A percentile compares a stretch with the other conserved stretches of the same genome.
Evolutionary conservation across 2,113 vertebrate species (phyloP).

Genomic region (Seriola dumerili): DNA sequence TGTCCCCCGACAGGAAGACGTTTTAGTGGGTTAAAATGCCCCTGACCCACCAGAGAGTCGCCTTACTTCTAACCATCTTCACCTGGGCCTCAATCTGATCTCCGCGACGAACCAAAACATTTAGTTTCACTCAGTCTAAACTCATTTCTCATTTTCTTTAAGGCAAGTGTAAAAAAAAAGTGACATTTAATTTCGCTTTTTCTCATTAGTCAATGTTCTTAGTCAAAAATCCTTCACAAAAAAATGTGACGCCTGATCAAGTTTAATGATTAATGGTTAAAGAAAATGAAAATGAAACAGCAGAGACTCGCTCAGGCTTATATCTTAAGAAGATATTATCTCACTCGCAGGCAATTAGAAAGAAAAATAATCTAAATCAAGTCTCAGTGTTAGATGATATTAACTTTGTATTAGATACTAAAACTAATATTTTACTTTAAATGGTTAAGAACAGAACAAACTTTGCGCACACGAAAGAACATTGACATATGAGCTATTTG

Average conservation of each 20-base stretch:
- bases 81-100: constrained; percentile 35
- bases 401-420: not conserved
- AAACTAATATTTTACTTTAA: not conserved
- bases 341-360: not conserved
- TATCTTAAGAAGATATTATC: not conserved
- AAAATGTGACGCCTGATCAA: not conserved
- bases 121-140: not conserved
- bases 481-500: not conserved
- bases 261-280: not conserved
- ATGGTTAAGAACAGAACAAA: not conserved
- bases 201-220: not conserved
- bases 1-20: constrained; percentile 65
- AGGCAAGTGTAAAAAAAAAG: not conserved
- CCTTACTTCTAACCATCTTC: constrained; percentile 34
- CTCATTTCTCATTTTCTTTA: not conserved
- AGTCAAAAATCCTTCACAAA: not conserved
- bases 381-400: not conserved
- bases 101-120: constrained; percentile 1
- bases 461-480: not conserved
- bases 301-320: no score
- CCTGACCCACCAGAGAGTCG: constrained; percentile 57
- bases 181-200: not conserved
- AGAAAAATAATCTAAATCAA: not conserved
- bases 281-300: not conserved
- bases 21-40: constrained; percentile 49